A percentile compares a stretch with the other conserved stretches of the same genome.
phyloP scores from a whole-genome alignment of 2,888 invertebrate species.

The Liposcelis brunnea region DNA sequence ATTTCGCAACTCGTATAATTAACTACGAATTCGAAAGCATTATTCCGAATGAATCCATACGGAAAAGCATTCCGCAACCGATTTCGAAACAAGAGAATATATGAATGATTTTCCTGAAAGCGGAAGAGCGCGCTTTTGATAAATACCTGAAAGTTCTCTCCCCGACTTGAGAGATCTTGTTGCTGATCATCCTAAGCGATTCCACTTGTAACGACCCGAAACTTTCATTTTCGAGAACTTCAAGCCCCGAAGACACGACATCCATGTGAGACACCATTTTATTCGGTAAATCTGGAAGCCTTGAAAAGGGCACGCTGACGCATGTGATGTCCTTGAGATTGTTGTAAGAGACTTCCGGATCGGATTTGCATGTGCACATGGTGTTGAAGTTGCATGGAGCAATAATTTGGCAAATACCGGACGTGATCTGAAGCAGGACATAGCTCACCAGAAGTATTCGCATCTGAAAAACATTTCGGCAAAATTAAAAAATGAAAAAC shows the following conservation, averaged over 20 bases:
- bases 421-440: neutral
- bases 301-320: constrained; percentile 6
- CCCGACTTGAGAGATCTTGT: constrained; percentile 62
- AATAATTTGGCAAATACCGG: neutral
- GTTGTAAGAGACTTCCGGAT: neutral
- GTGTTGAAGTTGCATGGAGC: constrained; percentile 8
- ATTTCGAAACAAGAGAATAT: no score
- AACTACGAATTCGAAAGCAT: no score
- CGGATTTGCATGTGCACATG: constrained; percentile 5
- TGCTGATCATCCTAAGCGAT: constrained; percentile 66
- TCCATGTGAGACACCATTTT: constrained; percentile 67
- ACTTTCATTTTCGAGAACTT: constrained; percentile 63
- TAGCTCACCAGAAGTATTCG: neutral
- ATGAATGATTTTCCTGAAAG: no score
- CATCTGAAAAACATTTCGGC: neutral
- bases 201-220: constrained; percentile 58
- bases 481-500: no score
- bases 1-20: no score
- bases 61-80: no score
- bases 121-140: no score
- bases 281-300: constrained; percentile 51
- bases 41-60: no score
- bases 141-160: constrained; percentile 59
- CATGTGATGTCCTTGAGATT: neutral
- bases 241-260: constrained; percentile 63